Evolutionary conservation across 2,888 invertebrate genomes (phyloP).

Genomic region (Cyclophora albipunctata): DNA sequence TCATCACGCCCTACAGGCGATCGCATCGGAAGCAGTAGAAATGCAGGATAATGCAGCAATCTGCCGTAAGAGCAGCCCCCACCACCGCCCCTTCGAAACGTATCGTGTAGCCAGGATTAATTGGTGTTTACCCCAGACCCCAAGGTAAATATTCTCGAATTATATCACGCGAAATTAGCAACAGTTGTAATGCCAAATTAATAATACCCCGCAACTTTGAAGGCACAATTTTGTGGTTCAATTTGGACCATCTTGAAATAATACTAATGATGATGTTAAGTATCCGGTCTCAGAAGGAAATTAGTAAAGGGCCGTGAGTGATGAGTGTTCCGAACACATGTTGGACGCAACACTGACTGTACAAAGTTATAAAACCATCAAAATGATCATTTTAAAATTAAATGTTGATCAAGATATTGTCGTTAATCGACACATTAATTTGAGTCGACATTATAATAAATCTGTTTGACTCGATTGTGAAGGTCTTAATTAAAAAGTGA

Average conservation of each 20-base stretch:
- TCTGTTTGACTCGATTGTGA: background rate
- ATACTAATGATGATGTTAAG: slow-evolving; percentile 1
- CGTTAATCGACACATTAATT: no score
- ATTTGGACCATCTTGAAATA: slow-evolving; percentile 13
- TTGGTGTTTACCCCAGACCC: slow-evolving; percentile 64
- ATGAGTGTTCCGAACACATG: background rate
- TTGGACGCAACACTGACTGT: background rate
- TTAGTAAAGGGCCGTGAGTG: background rate
- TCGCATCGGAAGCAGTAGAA: slow-evolving; percentile 66
- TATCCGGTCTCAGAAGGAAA: background rate
- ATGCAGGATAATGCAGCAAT: slow-evolving; percentile 69
- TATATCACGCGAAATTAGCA: slow-evolving; percentile 63
- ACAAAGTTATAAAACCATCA: background rate
- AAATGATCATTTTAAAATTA: background rate
- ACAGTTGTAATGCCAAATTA: slow-evolving; percentile 60
- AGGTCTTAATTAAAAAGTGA: slow-evolving; percentile 4
- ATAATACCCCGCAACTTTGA: slow-evolving; percentile 38
- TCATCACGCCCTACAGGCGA: slow-evolving; percentile 44
- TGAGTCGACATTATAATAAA: background rate
- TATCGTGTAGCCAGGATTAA: slow-evolving; percentile 72
- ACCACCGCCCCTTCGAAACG: slow-evolving; percentile 29
- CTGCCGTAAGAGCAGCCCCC: slow-evolving; percentile 48
- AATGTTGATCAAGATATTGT: slow-evolving; percentile 1
- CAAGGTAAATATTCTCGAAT: slow-evolving; percentile 50
- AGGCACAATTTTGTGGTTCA: slow-evolving; percentile 33